Conservation (phyloP, 2,888 invertebrate genomes). For the Colletes collaris region DNA sequence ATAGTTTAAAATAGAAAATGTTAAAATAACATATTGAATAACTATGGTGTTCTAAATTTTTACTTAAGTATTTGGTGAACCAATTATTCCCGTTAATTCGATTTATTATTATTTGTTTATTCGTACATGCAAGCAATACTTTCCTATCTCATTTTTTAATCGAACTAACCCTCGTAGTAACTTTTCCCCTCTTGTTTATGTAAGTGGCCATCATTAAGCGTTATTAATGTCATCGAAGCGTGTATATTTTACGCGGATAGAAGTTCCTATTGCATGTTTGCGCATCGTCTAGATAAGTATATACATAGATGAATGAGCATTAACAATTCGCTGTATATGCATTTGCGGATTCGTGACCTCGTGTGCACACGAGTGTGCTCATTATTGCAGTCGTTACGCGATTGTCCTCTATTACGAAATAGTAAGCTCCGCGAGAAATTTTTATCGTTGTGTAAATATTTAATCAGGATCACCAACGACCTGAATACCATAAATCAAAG, state of each 20-base stretch:
- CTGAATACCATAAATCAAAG: conserved; percentile 30
- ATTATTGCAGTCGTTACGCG: conserved; percentile 31
- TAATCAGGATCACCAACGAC: conserved; percentile 31
- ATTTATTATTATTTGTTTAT: no score
- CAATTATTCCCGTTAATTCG: no score
- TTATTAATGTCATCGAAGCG: conserved; percentile 18
- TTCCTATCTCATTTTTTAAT: no score
- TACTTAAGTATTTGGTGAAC: no score
- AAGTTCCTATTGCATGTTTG: conserved; percentile 25
- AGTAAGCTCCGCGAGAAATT: conserved; percentile 23
- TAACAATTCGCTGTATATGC: conserved; percentile 15
- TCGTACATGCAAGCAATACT: no score
- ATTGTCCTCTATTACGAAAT: conserved; percentile 38
- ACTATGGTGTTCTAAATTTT: no score
- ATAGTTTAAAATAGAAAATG: no score
- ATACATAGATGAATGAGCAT: conserved; percentile 27
- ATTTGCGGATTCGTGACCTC: conserved; percentile 27
- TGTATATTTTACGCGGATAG: conserved; percentile 12
- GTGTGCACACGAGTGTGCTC: neutral
- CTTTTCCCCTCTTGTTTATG: neutral
- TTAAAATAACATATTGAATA: no score
- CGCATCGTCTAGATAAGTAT: conserved; percentile 34
- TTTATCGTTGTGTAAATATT: conserved; percentile 35
- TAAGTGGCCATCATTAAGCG: conserved; percentile 15
- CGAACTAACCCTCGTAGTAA: no score